Evolutionary conservation across 2,113 vertebrate genomes (phyloP).

Genomic region (Vicugna pacos): DNA sequence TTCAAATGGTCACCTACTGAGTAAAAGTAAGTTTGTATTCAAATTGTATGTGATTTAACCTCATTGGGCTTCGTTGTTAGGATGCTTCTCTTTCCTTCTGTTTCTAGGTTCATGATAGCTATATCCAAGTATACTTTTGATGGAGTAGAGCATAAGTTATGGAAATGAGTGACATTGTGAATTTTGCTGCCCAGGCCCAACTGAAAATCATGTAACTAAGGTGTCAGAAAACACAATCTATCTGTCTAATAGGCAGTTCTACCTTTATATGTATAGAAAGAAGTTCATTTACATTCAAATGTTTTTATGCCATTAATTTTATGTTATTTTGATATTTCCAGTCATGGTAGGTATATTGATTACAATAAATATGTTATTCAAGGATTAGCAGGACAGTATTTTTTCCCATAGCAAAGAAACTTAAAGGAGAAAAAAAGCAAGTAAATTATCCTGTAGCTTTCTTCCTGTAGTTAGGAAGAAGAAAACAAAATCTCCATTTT

Average conservation of each 20-base stretch:
- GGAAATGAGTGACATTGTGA: neutral
- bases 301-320: conserved; percentile 46
- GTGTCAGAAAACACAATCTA: conserved; percentile 15
- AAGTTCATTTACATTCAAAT: neutral
- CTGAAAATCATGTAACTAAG: conserved; percentile 26
- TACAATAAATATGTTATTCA: conserved; percentile 24
- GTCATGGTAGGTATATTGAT: conserved; percentile 30
- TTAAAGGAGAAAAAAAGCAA: neutral
- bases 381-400: neutral
- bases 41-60: neutral
- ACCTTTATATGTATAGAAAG: conserved; percentile 6
- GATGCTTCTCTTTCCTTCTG: conserved; percentile 15
- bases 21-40: conserved; percentile 52
- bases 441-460: conserved; percentile 48
- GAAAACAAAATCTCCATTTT: conserved; percentile 55
- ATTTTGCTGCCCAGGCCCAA: conserved; percentile 6
- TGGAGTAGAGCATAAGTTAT: neutral
- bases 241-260: conserved; percentile 41
- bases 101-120: conserved; percentile 33
- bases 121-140: neutral
- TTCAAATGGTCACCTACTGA: neutral
- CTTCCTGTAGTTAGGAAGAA: conserved; percentile 16
- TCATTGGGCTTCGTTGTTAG: conserved; percentile 22
- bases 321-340: conserved; percentile 32
- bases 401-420: neutral